A percentile compares a stretch with the other conserved stretches of the same genome.
Evolutionary conservation across 2,888 invertebrate species (phyloP).

Genomic region (Mythimna ferrago): DNA sequence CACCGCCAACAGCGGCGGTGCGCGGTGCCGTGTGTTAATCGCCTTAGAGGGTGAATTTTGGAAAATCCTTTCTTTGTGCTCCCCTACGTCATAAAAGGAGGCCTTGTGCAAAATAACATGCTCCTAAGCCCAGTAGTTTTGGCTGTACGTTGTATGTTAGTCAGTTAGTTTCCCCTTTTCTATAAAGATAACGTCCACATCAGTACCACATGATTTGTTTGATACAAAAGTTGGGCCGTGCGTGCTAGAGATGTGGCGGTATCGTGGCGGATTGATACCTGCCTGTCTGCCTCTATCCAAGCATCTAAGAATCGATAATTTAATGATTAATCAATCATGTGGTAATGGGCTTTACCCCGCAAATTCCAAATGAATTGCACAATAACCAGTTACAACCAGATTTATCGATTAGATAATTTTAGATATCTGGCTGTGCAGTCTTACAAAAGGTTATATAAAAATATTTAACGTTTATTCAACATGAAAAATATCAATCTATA

Average conservation of each 20-base stretch:
- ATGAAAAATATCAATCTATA: background rate
- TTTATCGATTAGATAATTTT: slow-evolving; percentile 25
- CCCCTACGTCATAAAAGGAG: too few species aligned
- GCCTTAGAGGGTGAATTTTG: too few species aligned
- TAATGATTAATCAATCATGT: slow-evolving; percentile 33
- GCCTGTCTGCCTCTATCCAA: slow-evolving; percentile 4
- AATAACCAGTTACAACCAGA: slow-evolving; percentile 34
- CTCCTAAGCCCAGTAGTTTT: too few species aligned
- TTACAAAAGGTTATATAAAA: background rate
- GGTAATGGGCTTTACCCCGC: slow-evolving; percentile 18
- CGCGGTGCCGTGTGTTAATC: too few species aligned
- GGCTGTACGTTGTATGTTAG: too few species aligned
- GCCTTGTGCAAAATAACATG: too few species aligned
- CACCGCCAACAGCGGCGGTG: too few species aligned
- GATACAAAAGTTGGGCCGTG: slow-evolving; percentile 15
- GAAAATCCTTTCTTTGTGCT: too few species aligned
- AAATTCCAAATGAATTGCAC: slow-evolving; percentile 21
- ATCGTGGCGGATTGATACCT: slow-evolving; percentile 37
- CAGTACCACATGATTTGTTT: slow-evolving; percentile 23
- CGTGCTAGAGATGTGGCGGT: slow-evolving; percentile 47
- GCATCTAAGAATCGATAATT: slow-evolving; percentile 28
- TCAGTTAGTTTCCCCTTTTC: too few species aligned
- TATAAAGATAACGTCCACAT: background rate
- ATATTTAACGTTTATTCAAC: background rate
- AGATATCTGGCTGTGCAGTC: slow-evolving; percentile 1